Evolutionary conservation across 2,888 invertebrate species (phyloP), one percentile per base, ranked within the genome.

Genomic region (Drosophila antonietae): DNA sequence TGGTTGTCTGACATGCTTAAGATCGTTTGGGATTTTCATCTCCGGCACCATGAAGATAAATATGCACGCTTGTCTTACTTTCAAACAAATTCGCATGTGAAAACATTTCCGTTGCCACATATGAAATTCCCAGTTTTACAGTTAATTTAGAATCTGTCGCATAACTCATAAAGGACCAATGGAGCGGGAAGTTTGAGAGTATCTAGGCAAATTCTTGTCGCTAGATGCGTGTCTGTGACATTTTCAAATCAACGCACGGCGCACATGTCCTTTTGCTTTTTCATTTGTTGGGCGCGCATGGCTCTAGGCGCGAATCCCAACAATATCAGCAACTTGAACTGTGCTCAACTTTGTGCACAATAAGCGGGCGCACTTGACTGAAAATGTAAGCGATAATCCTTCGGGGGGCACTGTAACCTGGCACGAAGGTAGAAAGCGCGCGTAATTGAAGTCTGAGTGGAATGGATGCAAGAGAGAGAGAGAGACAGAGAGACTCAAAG

Each of bases 351-450:
- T 80, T 72, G 57, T 51, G 70, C 75, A 81, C 89, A 89, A 86
- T 88, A 82, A 88, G 76, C 79, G 77, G 73, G 65, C 75, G 73
- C 79, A 89, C 80, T 86, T 83, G 81, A 85, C 87, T 81, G 70
- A 78, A 66, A 82, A 82, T 88, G 82, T 89, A 80, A 81, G 88
- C 89, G 81, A 83, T 81, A 89, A 85, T 89, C 83, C 89, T 86
- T 56, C 43, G 55, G 80, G 55, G 39, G 53, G 53, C 15, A 15
- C 20, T n/a, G 9, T n/a, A 9, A 23, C 20, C n/a, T 1, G 28
- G 53, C 73, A 59, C 51, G 73, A 56, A 71, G 75, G 76, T 72
- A 75, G 68, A 80, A 73, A 83, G 66, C 68, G 73, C 73, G 79
- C 74, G 79, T 82, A 90, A 88, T 84, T 80, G 89, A 78, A 88